Evolutionary conservation across 2,797 vertebrate genomes (phyloP).

Genomic region (Phylloscopus collybita): DNA sequence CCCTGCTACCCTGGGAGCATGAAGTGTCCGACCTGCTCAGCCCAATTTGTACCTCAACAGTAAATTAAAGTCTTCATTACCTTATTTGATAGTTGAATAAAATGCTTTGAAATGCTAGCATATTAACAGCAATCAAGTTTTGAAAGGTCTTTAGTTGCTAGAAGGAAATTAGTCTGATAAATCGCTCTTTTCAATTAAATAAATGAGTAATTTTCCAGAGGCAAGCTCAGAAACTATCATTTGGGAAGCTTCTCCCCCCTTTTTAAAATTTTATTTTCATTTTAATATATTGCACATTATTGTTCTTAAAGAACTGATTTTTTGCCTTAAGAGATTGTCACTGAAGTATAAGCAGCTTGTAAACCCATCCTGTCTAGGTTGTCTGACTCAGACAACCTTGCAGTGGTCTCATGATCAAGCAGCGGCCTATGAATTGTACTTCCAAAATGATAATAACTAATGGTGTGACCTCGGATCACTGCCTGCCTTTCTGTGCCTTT

Average conservation of each 20-base stretch:
- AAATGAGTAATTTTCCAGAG: constrained; percentile 37
- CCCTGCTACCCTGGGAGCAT: neutral
- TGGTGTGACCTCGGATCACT: neutral
- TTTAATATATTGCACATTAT: neutral
- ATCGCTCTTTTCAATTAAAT: constrained; percentile 40
- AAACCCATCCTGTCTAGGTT: neutral
- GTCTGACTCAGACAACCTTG: neutral
- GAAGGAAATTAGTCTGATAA: constrained; percentile 58
- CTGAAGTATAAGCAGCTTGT: neutral
- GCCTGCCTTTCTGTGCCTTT: constrained; percentile 22
- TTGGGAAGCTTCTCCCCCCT: neutral
- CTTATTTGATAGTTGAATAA: constrained; percentile 43
- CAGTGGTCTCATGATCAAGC: neutral
- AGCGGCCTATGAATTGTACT: neutral
- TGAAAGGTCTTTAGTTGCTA: constrained; percentile 59
- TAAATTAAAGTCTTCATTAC: constrained; percentile 65
- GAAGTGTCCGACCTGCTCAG: neutral
- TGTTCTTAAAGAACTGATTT: neutral
- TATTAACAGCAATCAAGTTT: constrained; percentile 54
- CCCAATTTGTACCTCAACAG: constrained; percentile 16
- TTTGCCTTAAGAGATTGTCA: neutral
- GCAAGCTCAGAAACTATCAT: neutral
- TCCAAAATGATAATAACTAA: neutral
- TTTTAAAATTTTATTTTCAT: neutral
- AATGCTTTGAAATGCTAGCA: constrained; percentile 49